These are phyloP conservation scores for Meloidogyne floridensis DNA, from an alignment of 1,140 invertebrate species.

Conservation along the genomic window DNA sequence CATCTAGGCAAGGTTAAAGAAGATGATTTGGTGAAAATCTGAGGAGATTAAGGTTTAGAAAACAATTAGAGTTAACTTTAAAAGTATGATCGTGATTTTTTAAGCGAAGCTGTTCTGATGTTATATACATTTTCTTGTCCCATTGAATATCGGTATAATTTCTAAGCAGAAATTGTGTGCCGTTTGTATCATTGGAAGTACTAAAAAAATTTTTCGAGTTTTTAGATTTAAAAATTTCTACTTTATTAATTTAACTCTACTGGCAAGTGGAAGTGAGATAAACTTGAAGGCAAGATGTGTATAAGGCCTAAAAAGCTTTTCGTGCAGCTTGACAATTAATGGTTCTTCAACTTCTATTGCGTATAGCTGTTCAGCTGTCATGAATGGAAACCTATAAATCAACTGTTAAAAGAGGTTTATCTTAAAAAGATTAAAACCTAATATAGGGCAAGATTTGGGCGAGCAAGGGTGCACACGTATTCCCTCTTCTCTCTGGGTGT, in stretches of 20 bases:
- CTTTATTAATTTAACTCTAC: constrained; percentile 50
- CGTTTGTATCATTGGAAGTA: constrained; percentile 65
- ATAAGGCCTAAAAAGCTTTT: constrained; percentile 64
- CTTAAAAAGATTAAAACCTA: constrained; percentile 28
- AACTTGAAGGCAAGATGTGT: constrained; percentile 68
- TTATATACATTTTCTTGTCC: constrained; percentile 67
- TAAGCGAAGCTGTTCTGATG: constrained; percentile 38
- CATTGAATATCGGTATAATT: constrained; percentile 68
- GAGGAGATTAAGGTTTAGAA: constrained; percentile 36
- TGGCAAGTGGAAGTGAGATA: constrained; percentile 66
- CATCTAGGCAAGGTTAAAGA: constrained; percentile 67
- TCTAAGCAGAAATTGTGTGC: constrained; percentile 66
- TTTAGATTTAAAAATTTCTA: constrained; percentile 14
- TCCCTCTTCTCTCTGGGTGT: constrained; percentile 59
- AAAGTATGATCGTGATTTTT: constrained; percentile 40
- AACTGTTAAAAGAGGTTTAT: constrained; percentile 4
- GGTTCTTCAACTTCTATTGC: constrained; percentile 64
- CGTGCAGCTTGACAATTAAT: constrained; percentile 59
- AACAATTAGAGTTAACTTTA: background rate
- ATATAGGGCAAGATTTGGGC: constrained; percentile 55
- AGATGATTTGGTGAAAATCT: constrained; percentile 67
- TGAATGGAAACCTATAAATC: constrained; percentile 67
- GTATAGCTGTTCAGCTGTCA: constrained; percentile 67
- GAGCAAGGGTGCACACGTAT: constrained; percentile 60
- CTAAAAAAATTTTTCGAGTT: background rate